Percentiles rank a stretch among this genome's conserved stretches.
phyloP scores from a whole-genome alignment of 2,797 vertebrate genomes.

The Tokudaia tokunoshimensis region DNA sequence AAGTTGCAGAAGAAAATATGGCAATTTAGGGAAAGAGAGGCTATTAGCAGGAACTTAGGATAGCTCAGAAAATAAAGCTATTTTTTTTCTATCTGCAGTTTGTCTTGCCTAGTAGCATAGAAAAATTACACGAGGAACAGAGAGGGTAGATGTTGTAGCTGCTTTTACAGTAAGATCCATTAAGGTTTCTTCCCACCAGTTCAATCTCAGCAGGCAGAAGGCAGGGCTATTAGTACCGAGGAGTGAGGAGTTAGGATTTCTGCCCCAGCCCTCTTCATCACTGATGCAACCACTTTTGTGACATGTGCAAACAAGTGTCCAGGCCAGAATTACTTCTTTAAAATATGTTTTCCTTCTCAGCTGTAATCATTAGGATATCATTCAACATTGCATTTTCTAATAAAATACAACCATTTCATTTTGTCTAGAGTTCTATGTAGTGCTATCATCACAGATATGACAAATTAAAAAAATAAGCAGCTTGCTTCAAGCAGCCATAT shows the following conservation, averaged over 20 bases:
- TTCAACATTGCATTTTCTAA: constrained; percentile 66
- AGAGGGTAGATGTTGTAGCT: constrained; percentile 41
- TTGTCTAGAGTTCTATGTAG: constrained; percentile 46
- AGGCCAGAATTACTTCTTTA: constrained; percentile 58
- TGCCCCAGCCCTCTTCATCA: neutral
- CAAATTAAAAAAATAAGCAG: constrained; percentile 63
- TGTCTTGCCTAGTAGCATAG: constrained; percentile 49
- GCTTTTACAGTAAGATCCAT: constrained; percentile 75
- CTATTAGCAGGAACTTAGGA: constrained; percentile 48
- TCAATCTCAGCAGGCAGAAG: constrained; percentile 41
- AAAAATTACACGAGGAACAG: constrained; percentile 56
- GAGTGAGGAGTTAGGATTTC: neutral
- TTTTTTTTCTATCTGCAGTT: neutral
- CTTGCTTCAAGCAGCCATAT: constrained; percentile 58
- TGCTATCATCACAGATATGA: constrained; percentile 50
- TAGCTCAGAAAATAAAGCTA: constrained; percentile 14
- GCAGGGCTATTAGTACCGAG: constrained; percentile 50
- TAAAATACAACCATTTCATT: constrained; percentile 62
- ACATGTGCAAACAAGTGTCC: constrained; percentile 33
- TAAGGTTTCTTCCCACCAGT: constrained; percentile 68
- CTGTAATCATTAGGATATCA: constrained; percentile 55
- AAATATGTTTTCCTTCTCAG: neutral
- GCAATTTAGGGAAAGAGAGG: neutral
- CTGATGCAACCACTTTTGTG: constrained; percentile 24
- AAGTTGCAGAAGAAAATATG: neutral